phyloP scores from a whole-genome alignment of 2,888 invertebrate genomes.

The Caenorhabditis macrosperma region DNA sequence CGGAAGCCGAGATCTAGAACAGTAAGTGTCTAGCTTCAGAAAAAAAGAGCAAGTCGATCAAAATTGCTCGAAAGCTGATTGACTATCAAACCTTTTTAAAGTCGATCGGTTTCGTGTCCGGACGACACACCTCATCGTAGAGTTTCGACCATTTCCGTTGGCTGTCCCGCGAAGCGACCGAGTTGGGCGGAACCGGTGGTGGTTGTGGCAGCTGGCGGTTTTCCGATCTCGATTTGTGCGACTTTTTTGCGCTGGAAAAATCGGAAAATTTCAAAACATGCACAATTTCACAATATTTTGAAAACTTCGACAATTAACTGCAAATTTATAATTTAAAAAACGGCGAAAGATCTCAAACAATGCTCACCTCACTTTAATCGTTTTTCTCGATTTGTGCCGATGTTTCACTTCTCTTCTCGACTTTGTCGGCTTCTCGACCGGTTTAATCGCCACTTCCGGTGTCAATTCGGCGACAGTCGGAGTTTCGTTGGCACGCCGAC shows the following conservation, averaged over 20 bases:
- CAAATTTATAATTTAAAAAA: too few relatives aligned
- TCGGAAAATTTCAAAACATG: too few relatives aligned
- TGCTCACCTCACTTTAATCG: background rate
- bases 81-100: conserved; percentile 21
- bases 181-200: conserved; percentile 25
- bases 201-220: background rate
- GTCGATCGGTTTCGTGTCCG: conserved; percentile 9
- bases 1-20: conserved; percentile 15
- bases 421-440: background rate
- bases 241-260: background rate
- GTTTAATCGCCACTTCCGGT: background rate
- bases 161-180: conserved; percentile 5
- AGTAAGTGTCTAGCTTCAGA: background rate
- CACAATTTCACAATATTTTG: too few relatives aligned
- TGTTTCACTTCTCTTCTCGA: background rate
- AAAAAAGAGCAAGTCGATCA: too few relatives aligned
- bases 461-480: conserved; percentile 7
- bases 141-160: conserved; percentile 22
- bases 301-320: too few relatives aligned
- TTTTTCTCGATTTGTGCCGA: background rate
- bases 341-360: too few relatives aligned
- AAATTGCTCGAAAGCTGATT: too few relatives aligned
- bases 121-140: conserved; percentile 17
- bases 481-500: conserved; percentile 2
- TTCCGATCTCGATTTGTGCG: background rate